Evolutionary conservation across 2,888 invertebrate genomes (phyloP), one percentile per base, ranked within the genome.

Genomic region (Drosophila sordidula): DNA sequence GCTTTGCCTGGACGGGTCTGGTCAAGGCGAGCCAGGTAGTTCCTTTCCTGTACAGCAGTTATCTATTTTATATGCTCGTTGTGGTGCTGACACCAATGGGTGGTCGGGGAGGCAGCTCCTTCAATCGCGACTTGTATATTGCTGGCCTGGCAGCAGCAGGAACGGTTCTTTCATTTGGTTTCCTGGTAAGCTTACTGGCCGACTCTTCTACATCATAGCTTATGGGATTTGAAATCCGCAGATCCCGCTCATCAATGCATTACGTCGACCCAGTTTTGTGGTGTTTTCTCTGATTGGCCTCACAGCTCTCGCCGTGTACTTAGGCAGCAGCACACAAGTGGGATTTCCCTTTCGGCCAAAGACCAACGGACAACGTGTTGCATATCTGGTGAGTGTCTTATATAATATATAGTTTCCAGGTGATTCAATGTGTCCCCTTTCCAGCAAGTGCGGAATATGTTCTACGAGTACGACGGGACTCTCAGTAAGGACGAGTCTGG

Each of bases 301-400:
- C 4, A 38, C 64, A 6, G 65, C 50, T 1, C 11, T 77, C 4
- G 18, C 66, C 2, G 45, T 70, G 4, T 72, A 58, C 11, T 39
- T 78, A 14, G 75, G 78, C 9, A 67, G 86, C 9, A 89, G 93
- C 25, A 94, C 94, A 1, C 92, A 93, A 1, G 72, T 94, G 2
- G 94, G 94, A 6, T 94, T 94, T 75, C 95, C 95, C 0, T 95
- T 93, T 81, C 92, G 92, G 14, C 92, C 92, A 16, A 92, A 92
- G 59, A 91, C 92, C 3, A 90, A 91, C 38, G 93, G 93, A 0
- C 93, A 94, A 75, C 90, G 95, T 32, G 89, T 93, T 34, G 89
- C 93, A 22, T 90, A 93, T 42, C 84, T 93, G 86, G 94, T 94
- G 87, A 87, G 90, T 76, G 6, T 29, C 42, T 9, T 2, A 32